phyloP scores from a whole-genome alignment of 2,113 vertebrate species.

The Nettapus auritus region DNA sequence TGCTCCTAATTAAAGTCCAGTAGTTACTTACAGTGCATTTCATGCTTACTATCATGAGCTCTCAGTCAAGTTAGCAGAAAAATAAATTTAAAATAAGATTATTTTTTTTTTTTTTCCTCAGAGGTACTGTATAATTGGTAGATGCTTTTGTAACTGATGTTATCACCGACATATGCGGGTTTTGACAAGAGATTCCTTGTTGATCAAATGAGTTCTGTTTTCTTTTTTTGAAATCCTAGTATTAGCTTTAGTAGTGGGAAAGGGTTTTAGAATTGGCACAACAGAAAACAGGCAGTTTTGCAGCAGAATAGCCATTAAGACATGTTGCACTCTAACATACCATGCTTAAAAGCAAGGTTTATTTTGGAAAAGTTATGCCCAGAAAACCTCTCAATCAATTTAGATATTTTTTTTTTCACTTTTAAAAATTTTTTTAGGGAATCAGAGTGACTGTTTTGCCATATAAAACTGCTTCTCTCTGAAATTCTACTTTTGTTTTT shows the following conservation, averaged over 20 bases:
- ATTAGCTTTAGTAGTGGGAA: not conserved
- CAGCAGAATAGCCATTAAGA: not conserved
- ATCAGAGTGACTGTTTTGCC: not conserved
- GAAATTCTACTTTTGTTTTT: not conserved
- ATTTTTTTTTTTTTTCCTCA: not conserved
- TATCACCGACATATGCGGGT: not conserved
- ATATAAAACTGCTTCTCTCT: not conserved
- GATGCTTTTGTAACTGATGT: not conserved
- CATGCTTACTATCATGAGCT: not conserved
- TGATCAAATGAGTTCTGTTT: not conserved
- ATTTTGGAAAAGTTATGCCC: not conserved
- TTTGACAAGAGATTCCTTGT: not conserved
- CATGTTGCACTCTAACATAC: not conserved
- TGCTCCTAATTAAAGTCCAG: conserved; percentile 49
- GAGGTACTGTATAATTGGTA: not conserved
- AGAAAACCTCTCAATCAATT: not conserved
- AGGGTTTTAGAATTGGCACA: not conserved
- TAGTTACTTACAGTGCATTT: not conserved
- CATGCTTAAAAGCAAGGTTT: not conserved
- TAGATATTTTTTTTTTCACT: not conserved
- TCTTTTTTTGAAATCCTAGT: not conserved
- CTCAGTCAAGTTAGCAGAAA: not conserved
- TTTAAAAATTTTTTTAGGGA: not conserved
- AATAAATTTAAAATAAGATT: not conserved
- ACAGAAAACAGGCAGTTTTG: not conserved